A percentile compares a stretch with the other conserved stretches of the same genome.
Evolutionary conservation across 2,113 vertebrate genomes (phyloP).

Genomic region (Siniperca chuatsi): DNA sequence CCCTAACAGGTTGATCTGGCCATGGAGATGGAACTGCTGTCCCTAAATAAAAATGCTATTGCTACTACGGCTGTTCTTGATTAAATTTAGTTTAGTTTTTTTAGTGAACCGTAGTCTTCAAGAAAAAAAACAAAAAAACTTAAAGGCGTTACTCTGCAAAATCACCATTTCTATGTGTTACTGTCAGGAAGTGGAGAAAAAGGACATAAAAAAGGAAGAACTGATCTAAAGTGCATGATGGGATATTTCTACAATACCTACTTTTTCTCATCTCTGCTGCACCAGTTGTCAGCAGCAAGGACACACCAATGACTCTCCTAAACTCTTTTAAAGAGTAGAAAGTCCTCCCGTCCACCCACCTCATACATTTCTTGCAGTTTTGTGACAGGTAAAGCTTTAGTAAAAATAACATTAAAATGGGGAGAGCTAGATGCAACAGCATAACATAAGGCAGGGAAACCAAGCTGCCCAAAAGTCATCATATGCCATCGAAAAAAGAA

Average conservation of each 20-base stretch:
- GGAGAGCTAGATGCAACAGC: constrained; percentile 7
- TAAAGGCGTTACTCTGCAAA: background rate
- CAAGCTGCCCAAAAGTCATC: constrained; percentile 14
- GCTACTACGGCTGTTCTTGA: background rate
- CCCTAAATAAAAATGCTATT: background rate
- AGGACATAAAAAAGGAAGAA: constrained; percentile 11
- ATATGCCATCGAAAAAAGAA: background rate
- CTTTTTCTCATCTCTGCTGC: background rate
- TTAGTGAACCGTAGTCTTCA: background rate
- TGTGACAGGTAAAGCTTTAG: constrained; percentile 8
- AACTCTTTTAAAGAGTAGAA: constrained; percentile 22
- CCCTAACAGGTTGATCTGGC: background rate
- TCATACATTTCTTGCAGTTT: constrained; percentile 21
- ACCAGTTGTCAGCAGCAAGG: constrained; percentile 65
- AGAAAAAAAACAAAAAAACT: background rate
- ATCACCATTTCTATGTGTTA: background rate
- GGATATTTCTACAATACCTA: background rate
- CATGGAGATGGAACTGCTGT: background rate
- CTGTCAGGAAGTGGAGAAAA: constrained; percentile 13
- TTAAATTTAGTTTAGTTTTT: background rate
- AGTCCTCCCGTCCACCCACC: constrained; percentile 1
- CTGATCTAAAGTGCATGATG: constrained; percentile 15
- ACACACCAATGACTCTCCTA: constrained; percentile 33
- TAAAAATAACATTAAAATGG: constrained; percentile 19
- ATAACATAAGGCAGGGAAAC: constrained; percentile 1